Evolutionary conservation across 1,140 invertebrate genomes (phyloP).

Genomic region (Drosophila teissieri): DNA sequence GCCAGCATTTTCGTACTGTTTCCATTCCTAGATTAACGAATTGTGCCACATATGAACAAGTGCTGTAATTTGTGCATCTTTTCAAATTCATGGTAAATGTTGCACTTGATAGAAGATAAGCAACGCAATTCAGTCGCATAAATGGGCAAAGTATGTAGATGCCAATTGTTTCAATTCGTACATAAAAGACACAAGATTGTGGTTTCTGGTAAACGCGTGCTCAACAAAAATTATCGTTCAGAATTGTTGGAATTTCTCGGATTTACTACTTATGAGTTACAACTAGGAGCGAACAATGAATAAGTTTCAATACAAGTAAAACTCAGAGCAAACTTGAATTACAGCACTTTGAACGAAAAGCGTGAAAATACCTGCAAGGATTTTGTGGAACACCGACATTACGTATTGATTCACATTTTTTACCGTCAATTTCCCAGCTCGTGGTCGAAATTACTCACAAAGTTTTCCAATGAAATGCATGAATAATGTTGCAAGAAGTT

Average conservation of each 20-base stretch:
- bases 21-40: conserved; percentile 28
- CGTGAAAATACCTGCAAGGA: conserved; percentile 3
- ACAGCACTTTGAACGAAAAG: no score
- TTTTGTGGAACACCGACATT: conserved; percentile 11
- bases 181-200: neutral
- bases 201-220: no score
- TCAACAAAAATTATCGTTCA: no score
- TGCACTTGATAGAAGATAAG: conserved; percentile 20
- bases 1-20: conserved; percentile 2
- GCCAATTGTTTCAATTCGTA: conserved; percentile 1
- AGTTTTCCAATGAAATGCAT: conserved; percentile 48
- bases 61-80: conserved; percentile 4
- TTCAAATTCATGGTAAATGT: conserved; percentile 20
- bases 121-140: neutral
- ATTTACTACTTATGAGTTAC: no score
- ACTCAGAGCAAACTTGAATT: no score
- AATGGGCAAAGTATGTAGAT: neutral
- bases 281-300: no score
- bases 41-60: conserved; percentile 26
- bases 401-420: conserved; percentile 21
- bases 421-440: conserved; percentile 29
- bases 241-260: no score
- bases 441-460: conserved; percentile 29
- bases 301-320: neutral
- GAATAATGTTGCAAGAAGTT: conserved; percentile 35